Conservation (phyloP, 2,797 vertebrate genomes). For the Coccyzus lansbergi region DNA sequence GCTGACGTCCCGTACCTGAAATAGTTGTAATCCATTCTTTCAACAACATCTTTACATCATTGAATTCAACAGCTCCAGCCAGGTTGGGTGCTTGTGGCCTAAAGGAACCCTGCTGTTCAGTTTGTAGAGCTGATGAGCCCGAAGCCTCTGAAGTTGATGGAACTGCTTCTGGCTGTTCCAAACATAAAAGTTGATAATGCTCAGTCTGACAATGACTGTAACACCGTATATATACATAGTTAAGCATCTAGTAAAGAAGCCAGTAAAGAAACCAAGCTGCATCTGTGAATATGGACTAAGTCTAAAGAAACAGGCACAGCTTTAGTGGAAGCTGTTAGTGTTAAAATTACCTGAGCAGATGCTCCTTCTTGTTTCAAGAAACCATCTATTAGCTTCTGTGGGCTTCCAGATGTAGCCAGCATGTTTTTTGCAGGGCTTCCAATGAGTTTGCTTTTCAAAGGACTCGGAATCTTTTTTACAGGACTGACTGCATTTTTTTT, state of each 20-base stretch:
- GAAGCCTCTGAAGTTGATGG: constrained; percentile 80
- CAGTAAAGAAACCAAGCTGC: not conserved
- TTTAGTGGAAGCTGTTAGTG: not conserved
- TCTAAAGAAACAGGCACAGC: not conserved
- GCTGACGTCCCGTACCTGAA: constrained; percentile 73
- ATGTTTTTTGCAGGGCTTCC: constrained; percentile 83
- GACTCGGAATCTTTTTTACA: constrained; percentile 85
- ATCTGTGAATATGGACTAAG: not conserved
- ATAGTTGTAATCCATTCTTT: constrained; percentile 97
- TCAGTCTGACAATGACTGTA: not conserved
- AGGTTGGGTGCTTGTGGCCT: constrained; percentile 85
- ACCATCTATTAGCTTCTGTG: constrained; percentile 81
- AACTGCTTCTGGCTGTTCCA: constrained; percentile 80
- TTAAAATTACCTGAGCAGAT: constrained; percentile 79
- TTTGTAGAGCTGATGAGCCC: constrained; percentile 58
- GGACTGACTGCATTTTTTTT: constrained; percentile 85
- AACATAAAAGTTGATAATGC: not conserved
- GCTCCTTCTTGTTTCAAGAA: constrained; percentile 80
- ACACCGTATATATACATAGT: fast-evolving
- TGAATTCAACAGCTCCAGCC: constrained; percentile 91
- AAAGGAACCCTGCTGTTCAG: constrained; percentile 30
- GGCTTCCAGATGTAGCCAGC: constrained; percentile 68
- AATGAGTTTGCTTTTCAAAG: constrained; percentile 83
- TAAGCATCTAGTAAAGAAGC: not conserved
- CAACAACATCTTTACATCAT: constrained; percentile 89